Percentiles rank a stretch among this genome's conserved stretches.
Conservation (phyloP, 2,888 invertebrate species). For the Epistrophe grossulariae region DNA sequence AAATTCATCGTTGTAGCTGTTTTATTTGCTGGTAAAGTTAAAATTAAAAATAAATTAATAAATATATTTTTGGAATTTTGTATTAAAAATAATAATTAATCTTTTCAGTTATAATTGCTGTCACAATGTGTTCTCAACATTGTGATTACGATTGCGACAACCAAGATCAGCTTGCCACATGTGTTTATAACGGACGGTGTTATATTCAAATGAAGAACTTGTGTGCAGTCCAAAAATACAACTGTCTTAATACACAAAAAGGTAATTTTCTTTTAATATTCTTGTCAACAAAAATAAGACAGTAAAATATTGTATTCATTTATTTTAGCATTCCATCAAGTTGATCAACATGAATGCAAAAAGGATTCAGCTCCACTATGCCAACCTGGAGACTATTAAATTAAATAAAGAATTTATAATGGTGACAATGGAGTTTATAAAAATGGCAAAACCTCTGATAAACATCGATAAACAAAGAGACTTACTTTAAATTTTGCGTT, state of each 20-base stretch:
- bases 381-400: constrained; percentile 44
- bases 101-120: constrained; percentile 8
- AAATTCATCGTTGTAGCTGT: constrained; percentile 11
- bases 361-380: constrained; percentile 40
- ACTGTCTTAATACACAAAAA: constrained; percentile 22
- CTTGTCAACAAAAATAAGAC: not conserved
- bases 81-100: not conserved
- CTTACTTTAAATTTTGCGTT: too few species aligned
- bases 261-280: not conserved
- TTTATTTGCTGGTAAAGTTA: constrained; percentile 9
- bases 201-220: constrained; percentile 1
- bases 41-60: not conserved
- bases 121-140: not conserved
- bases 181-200: constrained; percentile 21
- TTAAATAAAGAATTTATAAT: not conserved
- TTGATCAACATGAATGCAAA: constrained; percentile 35
- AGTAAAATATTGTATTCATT: not conserved
- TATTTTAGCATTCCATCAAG: constrained; percentile 35
- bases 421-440: too few species aligned
- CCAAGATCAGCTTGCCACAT: constrained; percentile 4
- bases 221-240: constrained; percentile 19
- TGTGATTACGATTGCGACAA: constrained; percentile 23
- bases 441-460: too few species aligned
- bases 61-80: not conserved
- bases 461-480: too few species aligned